Conservation (phyloP, 1,140 invertebrate species). For the Doryteuthis pealeii region DNA sequence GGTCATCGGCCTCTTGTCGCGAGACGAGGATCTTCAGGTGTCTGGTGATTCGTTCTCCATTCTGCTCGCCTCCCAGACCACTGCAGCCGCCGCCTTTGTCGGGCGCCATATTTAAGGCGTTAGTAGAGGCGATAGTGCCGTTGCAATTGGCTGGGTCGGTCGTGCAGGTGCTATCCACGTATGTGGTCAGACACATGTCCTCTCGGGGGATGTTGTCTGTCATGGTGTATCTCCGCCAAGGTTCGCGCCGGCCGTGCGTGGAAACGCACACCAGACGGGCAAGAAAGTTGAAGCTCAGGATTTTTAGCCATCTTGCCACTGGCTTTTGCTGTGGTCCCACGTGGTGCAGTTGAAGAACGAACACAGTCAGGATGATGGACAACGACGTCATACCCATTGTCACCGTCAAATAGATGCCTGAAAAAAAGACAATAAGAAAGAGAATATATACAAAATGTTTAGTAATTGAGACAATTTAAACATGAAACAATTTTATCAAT, state of each 20-base stretch:
- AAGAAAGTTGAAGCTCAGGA: conserved; percentile 32
- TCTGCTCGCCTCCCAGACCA: conserved; percentile 28
- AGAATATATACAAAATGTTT: neutral
- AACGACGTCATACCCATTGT: conserved; percentile 61
- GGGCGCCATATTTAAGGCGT: neutral
- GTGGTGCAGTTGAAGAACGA: conserved; percentile 61
- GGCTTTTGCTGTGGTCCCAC: conserved; percentile 53
- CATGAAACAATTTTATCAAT: no score
- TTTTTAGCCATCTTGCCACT: conserved; percentile 51
- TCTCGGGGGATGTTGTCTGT: conserved; percentile 1
- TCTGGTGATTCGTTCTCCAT: conserved; percentile 39
- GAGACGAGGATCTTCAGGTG: conserved; percentile 40
- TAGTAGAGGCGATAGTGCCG: conserved; percentile 11
- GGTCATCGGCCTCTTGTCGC: conserved; percentile 41
- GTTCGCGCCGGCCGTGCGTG: conserved; percentile 11
- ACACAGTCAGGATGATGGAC: conserved; percentile 60
- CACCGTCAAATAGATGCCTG: conserved; percentile 61
- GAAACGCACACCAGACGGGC: conserved; percentile 35
- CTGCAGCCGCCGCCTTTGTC: conserved; percentile 9
- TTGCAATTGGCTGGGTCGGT: conserved; percentile 25
- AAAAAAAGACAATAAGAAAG: conserved; percentile 21
- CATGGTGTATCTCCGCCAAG: neutral
- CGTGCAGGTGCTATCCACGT: conserved; percentile 18
- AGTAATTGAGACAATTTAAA: no score
- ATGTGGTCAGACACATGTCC: conserved; percentile 29